Base-by-base conservation (phyloP, 2,888 invertebrate genomes). In the Andrena hattorfiana region DNA sequence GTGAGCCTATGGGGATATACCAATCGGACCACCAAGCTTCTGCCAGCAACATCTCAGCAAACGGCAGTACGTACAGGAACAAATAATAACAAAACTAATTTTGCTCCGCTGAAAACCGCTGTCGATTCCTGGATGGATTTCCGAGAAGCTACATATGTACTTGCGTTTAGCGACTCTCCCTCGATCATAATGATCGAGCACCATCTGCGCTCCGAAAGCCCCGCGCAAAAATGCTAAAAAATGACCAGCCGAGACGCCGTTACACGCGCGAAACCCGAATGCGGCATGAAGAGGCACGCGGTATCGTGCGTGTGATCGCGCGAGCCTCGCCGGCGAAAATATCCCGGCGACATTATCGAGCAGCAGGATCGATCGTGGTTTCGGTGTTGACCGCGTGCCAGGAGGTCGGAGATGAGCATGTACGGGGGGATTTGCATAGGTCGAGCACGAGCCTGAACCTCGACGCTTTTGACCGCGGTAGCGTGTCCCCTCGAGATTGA, bases 401-500 rank as follows among this genome's bases (percentile, higher is more conserved):
- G 32, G 63, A 83, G 80, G 56, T 69, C 66, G 66, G 74, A 72
- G 79, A 87, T 59, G 81, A 82, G 13, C 69, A 68, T 66, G 79
- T 67, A 72, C 71, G 30, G 26, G 16, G 6, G 32, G 84, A 91
- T 91, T 89, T 89, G 87, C 90, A 90, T 91, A 90, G 91, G 88
- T 91, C 88, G 90, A 72, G 84, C 91, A 89, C 89, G 91, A 90
- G 85, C 70, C 75, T 84, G 87, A 89, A 87, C 85, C 77, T 64
- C 73, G 77, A 60, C 82, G 84, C 80, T 81, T 82, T 82, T 82
- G 72, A 48, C 71, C 67, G 64, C 81, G 82, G 87, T 88, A 87
- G 89, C 88, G 89, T 89, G 90, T 87, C 89, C 84, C 86, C 70
- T 74, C 72, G 78, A 90, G 92, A 92, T 92, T 90, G 90, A 89